Conservation (phyloP, 2,797 vertebrate species). For the Xyrichtys novacula region DNA sequence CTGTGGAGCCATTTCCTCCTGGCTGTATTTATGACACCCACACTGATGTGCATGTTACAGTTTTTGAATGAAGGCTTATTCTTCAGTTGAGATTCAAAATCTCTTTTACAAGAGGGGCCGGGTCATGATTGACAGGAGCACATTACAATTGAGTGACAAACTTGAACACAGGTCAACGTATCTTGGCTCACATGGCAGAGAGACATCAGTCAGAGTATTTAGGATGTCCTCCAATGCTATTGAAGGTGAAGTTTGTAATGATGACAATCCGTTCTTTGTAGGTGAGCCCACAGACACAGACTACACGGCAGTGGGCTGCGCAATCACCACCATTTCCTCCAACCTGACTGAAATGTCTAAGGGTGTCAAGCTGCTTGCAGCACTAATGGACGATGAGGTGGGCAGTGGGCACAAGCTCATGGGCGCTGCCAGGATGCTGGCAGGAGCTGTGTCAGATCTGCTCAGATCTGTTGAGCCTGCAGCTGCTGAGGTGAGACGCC, state of each 20-base stretch:
- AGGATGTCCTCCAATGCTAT: too few species aligned
- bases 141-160: too few species aligned
- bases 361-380: slow-evolving; percentile 96
- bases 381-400: slow-evolving; percentile 96
- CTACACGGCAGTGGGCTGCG: slow-evolving; percentile 98
- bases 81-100: too few species aligned
- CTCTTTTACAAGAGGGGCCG: too few species aligned
- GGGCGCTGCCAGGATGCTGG: slow-evolving; percentile 94
- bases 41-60: slow-evolving; percentile 58
- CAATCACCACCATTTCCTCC: slow-evolving; percentile 98
- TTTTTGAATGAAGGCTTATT: too few species aligned
- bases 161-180: too few species aligned
- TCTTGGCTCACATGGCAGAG: too few species aligned
- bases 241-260: slow-evolving; percentile 36
- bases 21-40: slow-evolving; percentile 52
- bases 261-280: slow-evolving; percentile 65
- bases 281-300: slow-evolving; percentile 97
- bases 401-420: slow-evolving; percentile 97
- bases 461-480: slow-evolving; percentile 96
- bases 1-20: slow-evolving; percentile 50
- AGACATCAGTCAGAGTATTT: too few species aligned
- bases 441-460: slow-evolving; percentile 94
- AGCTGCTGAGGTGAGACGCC: slow-evolving; percentile 91
- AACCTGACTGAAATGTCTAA: slow-evolving; percentile 99
- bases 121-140: too few species aligned